A percentile compares a stretch with the other conserved stretches of the same genome.
phyloP scores from a whole-genome alignment of 1,140 invertebrate genomes.

The Popillia japonica region DNA sequence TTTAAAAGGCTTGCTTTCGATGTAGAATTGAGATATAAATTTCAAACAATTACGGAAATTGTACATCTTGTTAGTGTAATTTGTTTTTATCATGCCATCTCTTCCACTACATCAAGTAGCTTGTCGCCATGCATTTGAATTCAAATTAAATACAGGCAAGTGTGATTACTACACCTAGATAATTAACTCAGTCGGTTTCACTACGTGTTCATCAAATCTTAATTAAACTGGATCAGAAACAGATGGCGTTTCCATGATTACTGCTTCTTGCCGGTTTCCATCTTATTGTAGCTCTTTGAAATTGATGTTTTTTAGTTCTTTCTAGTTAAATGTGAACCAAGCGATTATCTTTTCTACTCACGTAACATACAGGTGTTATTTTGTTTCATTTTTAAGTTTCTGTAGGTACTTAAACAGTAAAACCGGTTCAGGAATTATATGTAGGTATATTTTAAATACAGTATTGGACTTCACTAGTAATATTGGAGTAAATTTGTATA shows the following conservation, averaged over 20 bases:
- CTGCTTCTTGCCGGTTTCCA: background rate
- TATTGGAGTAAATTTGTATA: too few species aligned
- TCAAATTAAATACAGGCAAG: conserved; percentile 15
- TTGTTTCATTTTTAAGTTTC: too few species aligned
- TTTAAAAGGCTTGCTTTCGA: background rate
- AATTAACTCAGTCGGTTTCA: background rate
- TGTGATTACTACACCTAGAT: conserved; percentile 29
- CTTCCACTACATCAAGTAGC: conserved; percentile 22
- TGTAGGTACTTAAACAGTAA: too few species aligned
- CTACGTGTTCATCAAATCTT: conserved; percentile 29
- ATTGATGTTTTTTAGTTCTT: too few species aligned
- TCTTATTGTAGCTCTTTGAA: background rate
- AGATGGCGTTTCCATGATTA: conserved; percentile 10
- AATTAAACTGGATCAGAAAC: conserved; percentile 15
- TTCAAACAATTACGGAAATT: conserved; percentile 29
- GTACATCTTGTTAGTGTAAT: conserved; percentile 30
- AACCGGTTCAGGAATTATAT: too few species aligned
- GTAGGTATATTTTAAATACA: too few species aligned
- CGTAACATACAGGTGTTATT: too few species aligned
- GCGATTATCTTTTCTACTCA: too few species aligned
- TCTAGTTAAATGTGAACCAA: too few species aligned
- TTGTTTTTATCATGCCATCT: conserved; percentile 28
- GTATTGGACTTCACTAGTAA: too few species aligned
- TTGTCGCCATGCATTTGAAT: conserved; percentile 22
- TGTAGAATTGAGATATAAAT: conserved; percentile 25